phyloP scores from a whole-genome alignment of 2,113 vertebrate genomes.

The Nerophis lumbriciformis region DNA sequence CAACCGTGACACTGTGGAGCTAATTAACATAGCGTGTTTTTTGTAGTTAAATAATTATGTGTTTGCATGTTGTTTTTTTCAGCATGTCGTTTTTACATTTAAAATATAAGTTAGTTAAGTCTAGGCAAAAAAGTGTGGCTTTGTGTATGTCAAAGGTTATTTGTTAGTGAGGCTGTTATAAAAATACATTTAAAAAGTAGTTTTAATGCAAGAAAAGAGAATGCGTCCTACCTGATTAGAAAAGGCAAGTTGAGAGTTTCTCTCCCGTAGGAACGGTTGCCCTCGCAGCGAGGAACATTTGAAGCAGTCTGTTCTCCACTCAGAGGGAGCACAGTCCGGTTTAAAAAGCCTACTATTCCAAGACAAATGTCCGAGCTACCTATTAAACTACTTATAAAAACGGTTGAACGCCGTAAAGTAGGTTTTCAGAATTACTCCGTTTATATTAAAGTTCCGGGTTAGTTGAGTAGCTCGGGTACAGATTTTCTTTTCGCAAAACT shows the following conservation, averaged over 20 bases:
- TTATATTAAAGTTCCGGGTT: slow-evolving; percentile 73
- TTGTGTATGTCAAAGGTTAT: too few relatives aligned
- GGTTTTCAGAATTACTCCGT: slow-evolving; percentile 23
- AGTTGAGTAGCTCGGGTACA: slow-evolving; percentile 29
- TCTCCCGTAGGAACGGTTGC: slow-evolving; percentile 46
- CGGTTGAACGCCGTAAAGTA: not conserved
- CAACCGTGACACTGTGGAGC: too few relatives aligned
- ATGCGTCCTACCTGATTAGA: slow-evolving; percentile 64
- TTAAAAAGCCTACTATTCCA: not conserved
- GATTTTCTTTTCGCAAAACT: not conserved
- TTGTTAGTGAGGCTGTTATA: too few relatives aligned
- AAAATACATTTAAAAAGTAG: too few relatives aligned
- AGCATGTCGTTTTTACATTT: too few relatives aligned
- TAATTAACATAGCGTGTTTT: too few relatives aligned
- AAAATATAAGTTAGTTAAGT: too few relatives aligned
- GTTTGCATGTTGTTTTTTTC: too few relatives aligned
- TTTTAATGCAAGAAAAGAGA: not conserved
- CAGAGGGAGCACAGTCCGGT: not conserved
- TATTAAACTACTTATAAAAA: not conserved
- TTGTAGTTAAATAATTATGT: too few relatives aligned
- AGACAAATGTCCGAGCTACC: not conserved
- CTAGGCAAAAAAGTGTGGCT: too few relatives aligned
- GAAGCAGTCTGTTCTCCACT: not conserved
- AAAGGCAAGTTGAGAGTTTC: slow-evolving; percentile 36
- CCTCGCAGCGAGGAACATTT: slow-evolving; percentile 39